Evolutionary conservation across 2,888 invertebrate species (phyloP), one percentile per base, ranked within the genome.

Genomic region (Acanthopleura granulata): DNA sequence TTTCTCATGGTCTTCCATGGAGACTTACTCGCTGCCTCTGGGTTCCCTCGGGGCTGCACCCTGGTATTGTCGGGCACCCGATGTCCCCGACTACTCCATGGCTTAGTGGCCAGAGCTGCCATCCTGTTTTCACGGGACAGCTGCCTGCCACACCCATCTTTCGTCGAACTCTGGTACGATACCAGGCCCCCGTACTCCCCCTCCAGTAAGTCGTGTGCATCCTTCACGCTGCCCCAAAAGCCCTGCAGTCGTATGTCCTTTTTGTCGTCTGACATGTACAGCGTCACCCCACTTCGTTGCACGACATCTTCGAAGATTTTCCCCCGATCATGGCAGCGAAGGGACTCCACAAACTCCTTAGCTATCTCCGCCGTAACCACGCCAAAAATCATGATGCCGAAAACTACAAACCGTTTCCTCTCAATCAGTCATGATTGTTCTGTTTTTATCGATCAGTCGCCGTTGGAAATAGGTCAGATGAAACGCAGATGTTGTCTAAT

Each of bases 361-460:
- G 71, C 71, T 1, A 71, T 71, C 49, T 49, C 71, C 18, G 71
- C 71, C 50, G 71, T 49, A 40, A 71, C 71, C n/a, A 71, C n/a
- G 71, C 71, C 50, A 71, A 71, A 71, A 71, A 71, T 71, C 71
- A 71, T 71, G 22, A 22, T 66, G 66, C 66, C 1, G 29, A 66
- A 66, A 66, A 27, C 22, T 22, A n/a, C 18, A 57, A 57, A 57
- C 57, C 57, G 22, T 22, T 1, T 22, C 18, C 18, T 9, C 57
- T 57, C 57, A 57, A 18, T 57, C 18, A 57, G 57, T n/a, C 57
- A 57, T 57, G n/a, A 57, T 12, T 57, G 57, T 1, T 6, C 18
- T 9, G 57, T 57, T 57, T 57, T 12, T 22, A 57, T 18, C 57
- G n/a, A 57, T 57, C 57, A 57, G 57, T 57, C 12, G 6, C 6